Base-by-base conservation (phyloP, 2,888 invertebrate genomes). In the Slavum lentiscoides region DNA sequence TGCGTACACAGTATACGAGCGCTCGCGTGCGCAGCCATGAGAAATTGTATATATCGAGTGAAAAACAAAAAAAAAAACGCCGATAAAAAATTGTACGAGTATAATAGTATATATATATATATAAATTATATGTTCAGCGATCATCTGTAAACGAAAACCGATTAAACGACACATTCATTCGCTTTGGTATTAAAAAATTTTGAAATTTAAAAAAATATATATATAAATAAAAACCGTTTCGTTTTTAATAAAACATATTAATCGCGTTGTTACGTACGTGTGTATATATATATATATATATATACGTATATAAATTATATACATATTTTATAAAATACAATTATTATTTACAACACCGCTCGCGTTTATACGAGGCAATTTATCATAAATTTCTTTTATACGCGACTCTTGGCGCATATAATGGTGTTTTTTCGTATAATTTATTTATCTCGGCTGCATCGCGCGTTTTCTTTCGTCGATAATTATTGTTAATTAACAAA, bases 401-500 rank as follows among this genome's bases (percentile, higher is more conserved):
- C 19, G n/a, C 19, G 19, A 2, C 1, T 73, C 30, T 73, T 73
- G 30, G 61, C 61, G 30, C 30, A 30, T 4, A 30, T 4, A 30
- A 49, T 11, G 15, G 30, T 30, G 19, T 62, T 30, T 62, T 53
- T 23, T 23, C 37, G 21, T 17, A n/a, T 5, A 21, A 55, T 37
- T 64, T 55, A 74, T 74, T 74, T 74, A 39, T 64, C 64, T 74
- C 21, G 5, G 53, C 53, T 21, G 53, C 53, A n/a, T n/a, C n/a
- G n/a, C n/a, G 9, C n/a, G 5, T 64, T 73, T 73, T 64, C 55
- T 21, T 64, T 37, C 37, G 55, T 66, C 17, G n/a, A 39, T 17
- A 74, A 74, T 74, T 55, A 55, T 74, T 74, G n/a, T 74, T 74
- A 64, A 55, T 74, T 74, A 55, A 55, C 64, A 55, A n/a, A 69